Evolutionary conservation across 2,113 vertebrate genomes (phyloP).

Genomic region (Desmodus rotundus): DNA sequence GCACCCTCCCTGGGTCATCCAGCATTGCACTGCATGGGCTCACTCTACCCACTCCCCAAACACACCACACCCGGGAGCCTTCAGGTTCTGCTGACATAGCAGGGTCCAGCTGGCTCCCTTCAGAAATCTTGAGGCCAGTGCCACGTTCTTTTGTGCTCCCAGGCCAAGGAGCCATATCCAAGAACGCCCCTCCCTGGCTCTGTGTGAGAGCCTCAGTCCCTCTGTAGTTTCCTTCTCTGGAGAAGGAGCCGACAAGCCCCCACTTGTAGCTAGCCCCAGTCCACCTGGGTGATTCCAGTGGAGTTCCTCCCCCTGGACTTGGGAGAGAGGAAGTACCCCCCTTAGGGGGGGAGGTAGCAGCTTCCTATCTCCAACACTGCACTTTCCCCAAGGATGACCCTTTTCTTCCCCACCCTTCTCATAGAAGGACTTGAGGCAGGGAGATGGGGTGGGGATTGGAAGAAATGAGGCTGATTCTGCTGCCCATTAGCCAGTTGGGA

Average conservation of each 20-base stretch:
- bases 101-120: neutral
- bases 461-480: neutral
- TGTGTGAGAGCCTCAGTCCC: neutral
- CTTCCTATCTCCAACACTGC: neutral
- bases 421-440: neutral
- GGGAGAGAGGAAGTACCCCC: neutral
- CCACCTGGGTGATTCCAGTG: neutral
- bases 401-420: neutral
- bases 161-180: neutral
- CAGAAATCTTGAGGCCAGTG: neutral
- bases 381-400: neutral
- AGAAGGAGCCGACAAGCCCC: neutral
- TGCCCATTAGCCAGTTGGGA: neutral
- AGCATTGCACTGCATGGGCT: neutral
- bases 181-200: neutral
- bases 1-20: too few species aligned
- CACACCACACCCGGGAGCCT: neutral
- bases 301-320: neutral
- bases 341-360: accelerated
- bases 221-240: neutral
- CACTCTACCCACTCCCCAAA: neutral
- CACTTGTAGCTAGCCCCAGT: neutral
- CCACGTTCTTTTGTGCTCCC: neutral
- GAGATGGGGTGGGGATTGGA: neutral
- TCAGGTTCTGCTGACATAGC: neutral